Evolutionary conservation across 2,888 invertebrate species (phyloP).

Genomic region (Saturnia pavonia): DNA sequence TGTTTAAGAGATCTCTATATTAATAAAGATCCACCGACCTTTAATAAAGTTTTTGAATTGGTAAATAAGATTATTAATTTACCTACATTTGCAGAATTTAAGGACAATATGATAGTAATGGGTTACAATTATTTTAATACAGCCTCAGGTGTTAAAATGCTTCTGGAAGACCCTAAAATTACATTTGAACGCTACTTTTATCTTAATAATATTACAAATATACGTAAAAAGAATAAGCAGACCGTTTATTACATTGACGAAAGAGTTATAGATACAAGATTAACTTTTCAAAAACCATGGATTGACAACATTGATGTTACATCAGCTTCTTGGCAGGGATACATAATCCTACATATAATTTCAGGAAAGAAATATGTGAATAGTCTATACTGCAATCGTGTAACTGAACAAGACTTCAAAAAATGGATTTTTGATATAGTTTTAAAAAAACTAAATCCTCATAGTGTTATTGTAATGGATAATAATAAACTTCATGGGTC

Average conservation of each 20-base stretch:
- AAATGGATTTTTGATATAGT: constrained; percentile 56
- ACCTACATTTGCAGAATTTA: constrained; percentile 24
- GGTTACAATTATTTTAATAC: constrained; percentile 42
- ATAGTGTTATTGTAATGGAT: constrained; percentile 51
- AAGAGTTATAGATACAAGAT: constrained; percentile 37
- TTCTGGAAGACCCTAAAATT: constrained; percentile 52
- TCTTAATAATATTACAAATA: constrained; percentile 44
- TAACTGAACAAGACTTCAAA: constrained; percentile 39
- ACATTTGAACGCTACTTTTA: constrained; percentile 51
- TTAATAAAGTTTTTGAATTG: constrained; percentile 27
- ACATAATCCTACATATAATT: constrained; percentile 15
- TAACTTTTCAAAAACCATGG: constrained; percentile 35
- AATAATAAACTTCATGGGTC: constrained; percentile 42
- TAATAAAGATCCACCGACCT: constrained; percentile 25
- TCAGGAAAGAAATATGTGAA: not conserved
- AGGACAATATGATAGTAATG: constrained; percentile 33
- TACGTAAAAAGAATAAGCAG: constrained; percentile 30
- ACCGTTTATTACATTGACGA: constrained; percentile 54
- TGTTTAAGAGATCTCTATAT: constrained; percentile 31
- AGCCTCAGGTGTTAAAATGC: constrained; percentile 30
- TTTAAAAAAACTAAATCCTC: constrained; percentile 35
- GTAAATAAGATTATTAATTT: constrained; percentile 17
- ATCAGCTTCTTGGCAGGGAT: constrained; percentile 2
- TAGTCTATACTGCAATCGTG: constrained; percentile 44
- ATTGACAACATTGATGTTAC: constrained; percentile 20